A percentile compares a stretch with the other conserved stretches of the same genome.
Evolutionary conservation across 2,797 vertebrate genomes (phyloP).

Genomic region (Rhodeus uyekii): DNA sequence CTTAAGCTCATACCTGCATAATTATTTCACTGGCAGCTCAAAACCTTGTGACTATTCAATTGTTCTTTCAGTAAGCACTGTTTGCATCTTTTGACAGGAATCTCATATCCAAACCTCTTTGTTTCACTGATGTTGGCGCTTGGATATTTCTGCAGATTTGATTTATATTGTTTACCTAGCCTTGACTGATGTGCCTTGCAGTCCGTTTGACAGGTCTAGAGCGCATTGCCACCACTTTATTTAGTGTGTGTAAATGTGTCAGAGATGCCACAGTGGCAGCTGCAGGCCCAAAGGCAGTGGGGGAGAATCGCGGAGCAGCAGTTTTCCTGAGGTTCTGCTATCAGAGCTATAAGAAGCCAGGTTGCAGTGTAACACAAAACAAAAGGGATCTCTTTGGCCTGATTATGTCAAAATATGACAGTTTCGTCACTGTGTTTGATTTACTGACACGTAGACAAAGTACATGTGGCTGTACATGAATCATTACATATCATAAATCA

Average conservation of each 20-base stretch:
- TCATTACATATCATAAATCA: no score
- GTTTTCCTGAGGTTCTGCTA: slow-evolving; percentile 16
- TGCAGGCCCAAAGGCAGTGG: slow-evolving; percentile 10
- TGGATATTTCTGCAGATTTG: slow-evolving; percentile 21
- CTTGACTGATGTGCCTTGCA: slow-evolving; percentile 50
- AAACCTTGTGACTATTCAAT: slow-evolving; percentile 9
- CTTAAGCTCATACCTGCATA: background rate
- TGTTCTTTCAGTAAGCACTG: background rate
- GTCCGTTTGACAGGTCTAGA: slow-evolving; percentile 47
- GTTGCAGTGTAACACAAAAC: background rate
- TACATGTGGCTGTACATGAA: no score
- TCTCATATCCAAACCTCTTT: slow-evolving; percentile 1
- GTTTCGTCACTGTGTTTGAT: no score
- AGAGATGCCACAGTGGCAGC: slow-evolving; percentile 39
- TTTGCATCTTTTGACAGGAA: background rate
- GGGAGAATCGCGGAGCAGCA: background rate
- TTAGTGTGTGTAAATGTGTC: slow-evolving; percentile 44
- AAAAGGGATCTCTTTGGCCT: background rate
- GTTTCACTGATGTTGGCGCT: background rate
- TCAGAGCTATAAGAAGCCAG: slow-evolving; percentile 16
- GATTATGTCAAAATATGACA: slow-evolving; percentile 23
- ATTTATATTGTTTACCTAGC: slow-evolving; percentile 51
- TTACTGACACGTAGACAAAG: no score
- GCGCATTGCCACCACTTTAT: slow-evolving; percentile 42
- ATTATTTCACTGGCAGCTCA: background rate